phyloP scores from a whole-genome alignment of 2,888 invertebrate species.

The Ischnus inquisitorius region DNA sequence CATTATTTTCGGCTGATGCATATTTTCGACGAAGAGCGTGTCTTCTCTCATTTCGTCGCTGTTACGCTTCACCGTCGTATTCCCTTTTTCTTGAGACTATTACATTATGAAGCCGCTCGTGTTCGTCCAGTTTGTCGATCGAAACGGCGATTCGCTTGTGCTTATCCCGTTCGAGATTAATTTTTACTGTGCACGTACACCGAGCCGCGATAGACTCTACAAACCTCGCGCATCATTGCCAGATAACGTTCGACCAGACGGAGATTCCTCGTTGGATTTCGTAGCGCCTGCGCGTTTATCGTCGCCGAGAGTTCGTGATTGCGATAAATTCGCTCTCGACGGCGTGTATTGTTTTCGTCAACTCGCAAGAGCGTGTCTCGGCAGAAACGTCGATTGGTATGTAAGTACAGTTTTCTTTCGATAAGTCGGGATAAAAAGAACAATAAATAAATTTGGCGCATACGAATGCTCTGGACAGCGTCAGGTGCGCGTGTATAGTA shows the following conservation, averaged over 20 bases:
- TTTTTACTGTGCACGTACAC: constrained; percentile 64
- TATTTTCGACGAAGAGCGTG: constrained; percentile 41
- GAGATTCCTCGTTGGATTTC: background rate
- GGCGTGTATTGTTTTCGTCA: no score
- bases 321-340: background rate
- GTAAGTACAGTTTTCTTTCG: background rate
- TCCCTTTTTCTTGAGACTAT: background rate
- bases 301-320: background rate
- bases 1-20: constrained; percentile 62
- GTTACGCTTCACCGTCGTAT: background rate
- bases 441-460: background rate
- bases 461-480: background rate
- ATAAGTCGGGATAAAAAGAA: background rate
- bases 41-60: constrained; percentile 10
- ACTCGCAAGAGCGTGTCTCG: no score
- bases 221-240: constrained; percentile 75
- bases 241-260: constrained; percentile 8
- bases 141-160: background rate
- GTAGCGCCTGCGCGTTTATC: constrained; percentile 16
- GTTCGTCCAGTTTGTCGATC: constrained; percentile 26
- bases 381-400: background rate
- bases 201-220: constrained; percentile 68
- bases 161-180: constrained; percentile 16
- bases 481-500: constrained; percentile 16
- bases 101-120: constrained; percentile 64